These are phyloP conservation scores for Octodon degus DNA, from an alignment of 2,113 vertebrate species.

Conservation along the genomic window DNA sequence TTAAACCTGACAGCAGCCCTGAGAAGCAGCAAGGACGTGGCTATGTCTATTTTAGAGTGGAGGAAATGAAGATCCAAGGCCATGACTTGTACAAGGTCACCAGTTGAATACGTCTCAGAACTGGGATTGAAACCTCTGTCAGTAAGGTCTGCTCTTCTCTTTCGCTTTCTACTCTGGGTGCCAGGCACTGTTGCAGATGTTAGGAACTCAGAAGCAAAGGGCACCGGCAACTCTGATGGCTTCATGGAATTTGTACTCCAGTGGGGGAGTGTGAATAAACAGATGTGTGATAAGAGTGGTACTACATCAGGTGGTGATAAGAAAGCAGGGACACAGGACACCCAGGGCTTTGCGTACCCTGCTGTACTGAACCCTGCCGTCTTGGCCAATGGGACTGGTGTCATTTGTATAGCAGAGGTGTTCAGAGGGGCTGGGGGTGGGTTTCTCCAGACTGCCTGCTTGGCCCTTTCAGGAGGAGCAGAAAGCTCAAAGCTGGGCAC, in stretches of 20 bases:
- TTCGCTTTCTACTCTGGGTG: not conserved
- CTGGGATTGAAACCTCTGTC: not conserved
- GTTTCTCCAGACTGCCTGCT: not conserved
- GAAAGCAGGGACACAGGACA: not conserved
- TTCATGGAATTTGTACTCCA: not conserved
- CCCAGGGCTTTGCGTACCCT: not conserved
- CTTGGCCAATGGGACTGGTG: not conserved
- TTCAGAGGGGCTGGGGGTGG: not conserved
- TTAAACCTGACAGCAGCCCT: not conserved
- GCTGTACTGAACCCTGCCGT: not conserved
- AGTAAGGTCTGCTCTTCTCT: not conserved
- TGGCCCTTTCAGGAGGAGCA: not conserved
- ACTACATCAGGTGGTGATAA: not conserved
- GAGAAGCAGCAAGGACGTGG: rapidly evolving
- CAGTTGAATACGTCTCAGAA: not conserved
- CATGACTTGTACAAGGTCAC: not conserved
- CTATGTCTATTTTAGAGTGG: rapidly evolving
- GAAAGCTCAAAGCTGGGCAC: not conserved
- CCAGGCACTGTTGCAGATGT: not conserved
- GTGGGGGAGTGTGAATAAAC: not conserved
- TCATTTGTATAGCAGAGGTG: too few species aligned
- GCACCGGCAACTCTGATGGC: too few species aligned
- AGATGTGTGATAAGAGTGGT: not conserved
- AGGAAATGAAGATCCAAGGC: not conserved
- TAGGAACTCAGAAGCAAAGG: not conserved